phyloP scores from a whole-genome alignment of 2,113 vertebrate species.

The Manacus vitellinus region DNA sequence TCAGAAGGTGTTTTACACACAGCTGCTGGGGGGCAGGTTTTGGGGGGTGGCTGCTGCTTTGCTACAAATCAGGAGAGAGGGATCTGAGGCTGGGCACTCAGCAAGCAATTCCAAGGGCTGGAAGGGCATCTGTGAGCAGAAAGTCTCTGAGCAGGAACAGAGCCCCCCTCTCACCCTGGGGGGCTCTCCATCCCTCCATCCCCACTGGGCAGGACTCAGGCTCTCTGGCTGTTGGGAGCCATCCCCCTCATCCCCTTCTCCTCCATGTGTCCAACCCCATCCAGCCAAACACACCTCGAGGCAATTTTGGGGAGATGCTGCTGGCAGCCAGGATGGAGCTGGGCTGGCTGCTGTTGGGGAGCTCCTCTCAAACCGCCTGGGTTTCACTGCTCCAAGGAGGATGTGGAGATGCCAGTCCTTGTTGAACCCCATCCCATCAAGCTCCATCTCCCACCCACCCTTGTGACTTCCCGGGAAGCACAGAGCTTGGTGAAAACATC shows the following conservation, averaged over 20 bases:
- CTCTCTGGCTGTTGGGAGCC: not conserved
- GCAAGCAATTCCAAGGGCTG: not conserved
- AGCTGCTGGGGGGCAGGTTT: conserved; percentile 1
- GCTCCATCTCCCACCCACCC: not conserved
- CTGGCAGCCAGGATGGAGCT: not conserved
- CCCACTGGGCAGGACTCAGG: not conserved
- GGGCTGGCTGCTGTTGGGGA: accelerated
- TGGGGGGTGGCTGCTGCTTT: not conserved
- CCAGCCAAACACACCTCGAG: not conserved
- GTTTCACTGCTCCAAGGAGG: not conserved
- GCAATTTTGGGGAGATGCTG: not conserved
- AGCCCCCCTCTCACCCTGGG: not conserved
- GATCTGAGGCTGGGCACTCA: not conserved
- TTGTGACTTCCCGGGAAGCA: not conserved
- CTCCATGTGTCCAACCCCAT: not conserved
- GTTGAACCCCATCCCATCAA: not conserved
- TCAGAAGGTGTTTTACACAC: conserved; percentile 24
- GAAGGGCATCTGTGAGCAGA: not conserved
- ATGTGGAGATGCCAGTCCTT: not conserved
- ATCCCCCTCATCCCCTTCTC: not conserved
- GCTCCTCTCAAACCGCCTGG: not conserved
- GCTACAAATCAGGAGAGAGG: conserved; percentile 1
- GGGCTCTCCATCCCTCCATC: not conserved
- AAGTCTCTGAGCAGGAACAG: not conserved
- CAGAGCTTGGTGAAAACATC: not conserved